These are phyloP conservation scores for Lasioglossum oenotherae DNA, from an alignment of 2,888 invertebrate species.

Conservation along the genomic window DNA sequence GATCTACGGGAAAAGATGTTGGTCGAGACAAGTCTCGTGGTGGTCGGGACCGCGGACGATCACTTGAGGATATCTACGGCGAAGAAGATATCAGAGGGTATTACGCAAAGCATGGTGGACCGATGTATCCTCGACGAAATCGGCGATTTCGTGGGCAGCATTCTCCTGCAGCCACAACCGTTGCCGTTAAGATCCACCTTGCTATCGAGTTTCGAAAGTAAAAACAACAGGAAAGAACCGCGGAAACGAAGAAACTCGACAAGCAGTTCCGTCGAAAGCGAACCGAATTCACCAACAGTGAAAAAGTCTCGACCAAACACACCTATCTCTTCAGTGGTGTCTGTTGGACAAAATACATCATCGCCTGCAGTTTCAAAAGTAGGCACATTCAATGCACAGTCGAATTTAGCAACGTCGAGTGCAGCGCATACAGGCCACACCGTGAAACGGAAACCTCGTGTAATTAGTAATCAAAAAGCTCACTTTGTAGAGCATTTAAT, in stretches of 20 bases:
- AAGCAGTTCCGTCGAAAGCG: conserved; percentile 85
- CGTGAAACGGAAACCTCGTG: conserved; percentile 74
- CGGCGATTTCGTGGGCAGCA: conserved; percentile 87
- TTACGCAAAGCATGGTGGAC: conserved; percentile 93
- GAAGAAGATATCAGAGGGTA: conserved; percentile 89
- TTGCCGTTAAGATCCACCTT: conserved; percentile 84
- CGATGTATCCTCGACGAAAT: conserved; percentile 90
- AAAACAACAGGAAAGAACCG: conserved; percentile 78
- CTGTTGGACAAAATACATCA: conserved; percentile 47
- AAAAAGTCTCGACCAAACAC: conserved; percentile 83
- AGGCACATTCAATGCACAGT: conserved; percentile 62
- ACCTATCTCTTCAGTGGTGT: conserved; percentile 70
- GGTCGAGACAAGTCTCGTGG: conserved; percentile 90
- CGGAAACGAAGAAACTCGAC: conserved; percentile 86
- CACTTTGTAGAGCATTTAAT: conserved; percentile 75
- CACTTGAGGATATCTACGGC: conserved; percentile 89
- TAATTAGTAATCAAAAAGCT: conserved; percentile 71
- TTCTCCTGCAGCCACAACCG: conserved; percentile 87
- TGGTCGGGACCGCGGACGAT: conserved; percentile 93
- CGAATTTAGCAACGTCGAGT: conserved; percentile 61
- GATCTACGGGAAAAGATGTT: conserved; percentile 91
- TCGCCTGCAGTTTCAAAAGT: conserved; percentile 50
- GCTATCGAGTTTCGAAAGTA: conserved; percentile 68
- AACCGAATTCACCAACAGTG: conserved; percentile 85
- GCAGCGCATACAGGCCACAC: conserved; percentile 65